Evolutionary conservation across 2,797 vertebrate species (phyloP), one percentile per base, ranked within the genome.

Genomic region (Antennarius maculatus): DNA sequence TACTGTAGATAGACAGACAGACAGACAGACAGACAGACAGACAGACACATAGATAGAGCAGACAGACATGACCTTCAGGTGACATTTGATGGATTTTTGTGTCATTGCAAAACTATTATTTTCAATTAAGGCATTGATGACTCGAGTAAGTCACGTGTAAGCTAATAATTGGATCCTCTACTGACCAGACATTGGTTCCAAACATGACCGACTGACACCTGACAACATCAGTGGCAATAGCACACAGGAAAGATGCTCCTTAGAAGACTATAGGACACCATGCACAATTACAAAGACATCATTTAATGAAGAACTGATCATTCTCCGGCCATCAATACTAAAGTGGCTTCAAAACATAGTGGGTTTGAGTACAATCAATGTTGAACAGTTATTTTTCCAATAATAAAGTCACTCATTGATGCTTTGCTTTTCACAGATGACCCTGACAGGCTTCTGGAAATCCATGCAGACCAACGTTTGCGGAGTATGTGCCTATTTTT

Each of bases 401-500:
- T 77, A 81, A 76, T 83, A 80, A 84, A 83, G 78, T 88, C 78
- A 88, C 84, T 85, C 83, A 71, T 75, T 76, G 69, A 82, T 79
- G 71, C 78, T 85, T 81, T 85, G 72, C 49, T 61, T 83, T 84
- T 76, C 85, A 78, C 77, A 87, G 78, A 88, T 72, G 84, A 86
- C 85, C 80, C 79, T 79, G 86, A 81, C 80, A 86, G 90, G 81
- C 81, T 89, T 86, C 87, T 80, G 89, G 77, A 85, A 81, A 87
- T 85, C 87, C 89, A 90, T 89, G 86, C 86, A 79, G 76, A 92
- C 79, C 80, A 73, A 71, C 69, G 57, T 86, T 84, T 90, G 89
- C 75, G 71, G 86, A 91, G 84, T 91, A 92, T 93, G 92, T 93
- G 91, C 91, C 91, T 92, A 89, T 89, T 92, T 89, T 85, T 90